These are phyloP conservation scores for Noctua fimbriata DNA, from an alignment of 2,888 invertebrate genomes.

Conservation along the genomic window DNA sequence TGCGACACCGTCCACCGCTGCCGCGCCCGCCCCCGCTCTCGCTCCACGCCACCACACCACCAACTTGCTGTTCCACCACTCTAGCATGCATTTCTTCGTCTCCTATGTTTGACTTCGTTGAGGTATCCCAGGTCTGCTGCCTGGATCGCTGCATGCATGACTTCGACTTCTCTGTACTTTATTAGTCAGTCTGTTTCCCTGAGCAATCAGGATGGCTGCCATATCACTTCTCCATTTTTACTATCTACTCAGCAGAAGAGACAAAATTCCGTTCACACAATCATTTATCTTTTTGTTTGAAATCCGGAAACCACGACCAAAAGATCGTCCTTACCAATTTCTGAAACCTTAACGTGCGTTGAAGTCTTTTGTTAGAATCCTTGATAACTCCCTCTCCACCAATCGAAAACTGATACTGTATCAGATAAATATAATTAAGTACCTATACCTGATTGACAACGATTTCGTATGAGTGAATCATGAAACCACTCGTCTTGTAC, in stretches of 20 bases:
- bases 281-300: background rate
- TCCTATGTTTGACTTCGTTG: background rate
- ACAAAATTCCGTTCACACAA: background rate
- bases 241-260: background rate
- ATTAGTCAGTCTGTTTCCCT: background rate
- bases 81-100: background rate
- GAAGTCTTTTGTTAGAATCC: conserved; percentile 74
- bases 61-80: conserved; percentile 21
- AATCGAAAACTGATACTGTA: conserved; percentile 53
- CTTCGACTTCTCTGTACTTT: background rate
- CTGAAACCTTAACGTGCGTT: conserved; percentile 68
- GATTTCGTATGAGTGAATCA: conserved; percentile 67
- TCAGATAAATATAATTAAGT: conserved; percentile 63
- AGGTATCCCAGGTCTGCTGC: background rate
- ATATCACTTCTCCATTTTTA: background rate
- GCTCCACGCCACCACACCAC: conserved; percentile 44
- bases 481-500: conserved; percentile 49
- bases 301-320: background rate
- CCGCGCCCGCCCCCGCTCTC: conserved; percentile 53
- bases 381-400: conserved; percentile 41
- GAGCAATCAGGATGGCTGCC: background rate
- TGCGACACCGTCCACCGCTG: conserved; percentile 77
- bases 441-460: conserved; percentile 56
- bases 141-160: background rate
- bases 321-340: conserved; percentile 16